Percentiles rank a stretch among this genome's conserved stretches.
phyloP scores from a whole-genome alignment of 2,888 invertebrate genomes.

The Apotomis capreana region DNA sequence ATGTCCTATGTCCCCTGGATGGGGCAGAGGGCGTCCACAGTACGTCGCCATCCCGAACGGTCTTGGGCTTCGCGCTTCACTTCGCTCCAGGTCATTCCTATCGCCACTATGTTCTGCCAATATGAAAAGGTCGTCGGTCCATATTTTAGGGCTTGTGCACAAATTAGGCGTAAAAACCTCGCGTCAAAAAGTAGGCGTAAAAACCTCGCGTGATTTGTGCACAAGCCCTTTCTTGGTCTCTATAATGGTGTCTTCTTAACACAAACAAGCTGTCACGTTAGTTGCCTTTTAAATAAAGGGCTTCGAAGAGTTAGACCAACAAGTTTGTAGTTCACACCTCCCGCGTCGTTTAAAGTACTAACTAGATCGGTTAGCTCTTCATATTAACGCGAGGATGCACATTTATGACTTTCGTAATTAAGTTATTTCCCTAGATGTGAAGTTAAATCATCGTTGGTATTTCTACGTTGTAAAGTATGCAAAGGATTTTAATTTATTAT shows the following conservation, averaged over 20 bases:
- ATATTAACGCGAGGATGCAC: conserved; percentile 63
- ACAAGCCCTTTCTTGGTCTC: not conserved
- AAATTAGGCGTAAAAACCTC: too few species aligned
- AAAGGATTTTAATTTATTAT: not conserved
- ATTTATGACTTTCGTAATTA: conserved; percentile 64
- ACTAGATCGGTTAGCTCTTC: conserved; percentile 74
- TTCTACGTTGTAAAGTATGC: not conserved
- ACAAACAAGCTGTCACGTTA: conserved; percentile 4
- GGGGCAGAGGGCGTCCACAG: too few species aligned
- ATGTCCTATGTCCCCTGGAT: too few species aligned
- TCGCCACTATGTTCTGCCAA: too few species aligned
- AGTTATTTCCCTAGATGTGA: conserved; percentile 46
- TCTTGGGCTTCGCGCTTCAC: too few species aligned
- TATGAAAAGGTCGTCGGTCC: too few species aligned
- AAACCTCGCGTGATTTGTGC: too few species aligned
- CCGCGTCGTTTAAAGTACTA: conserved; percentile 66
- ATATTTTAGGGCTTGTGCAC: too few species aligned
- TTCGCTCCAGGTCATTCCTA: too few species aligned
- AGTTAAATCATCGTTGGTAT: not conserved
- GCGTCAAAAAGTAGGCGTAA: too few species aligned
- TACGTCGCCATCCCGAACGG: too few species aligned
- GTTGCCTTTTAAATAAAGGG: not conserved
- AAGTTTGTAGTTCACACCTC: conserved; percentile 59
- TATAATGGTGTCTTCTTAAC: not conserved
- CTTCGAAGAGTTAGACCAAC: conserved; percentile 48